Base-by-base conservation (phyloP, 1,140 invertebrate genomes). In the Alviniconcha marisindica region DNA sequence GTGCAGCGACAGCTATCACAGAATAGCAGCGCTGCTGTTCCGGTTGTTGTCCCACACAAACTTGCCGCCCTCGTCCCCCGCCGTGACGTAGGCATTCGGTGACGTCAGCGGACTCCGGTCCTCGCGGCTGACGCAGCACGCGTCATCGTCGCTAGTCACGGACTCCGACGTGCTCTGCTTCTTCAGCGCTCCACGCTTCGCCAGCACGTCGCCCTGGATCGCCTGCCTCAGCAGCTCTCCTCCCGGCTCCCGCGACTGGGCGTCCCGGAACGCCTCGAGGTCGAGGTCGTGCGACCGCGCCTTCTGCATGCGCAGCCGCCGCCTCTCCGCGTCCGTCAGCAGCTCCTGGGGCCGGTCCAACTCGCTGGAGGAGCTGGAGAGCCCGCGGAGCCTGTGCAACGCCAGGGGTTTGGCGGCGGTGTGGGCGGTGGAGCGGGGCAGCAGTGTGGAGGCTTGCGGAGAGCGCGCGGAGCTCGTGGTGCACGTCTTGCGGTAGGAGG, bases 401-500 rank as follows among this genome's bases (percentile, higher is more conserved):
- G 71, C 71, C 73, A 51, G 33, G 24, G 24, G 33, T 36, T 40
- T 36, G 77, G 48, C 14, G 77, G 48, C 18, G 77, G 48, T 80
- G 56, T 12, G 38, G 56, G 24, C 10, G 14, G 24, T 15, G 48
- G 33, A 24, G 1, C 18, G 18, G 48, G 77, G 18, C 3, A 73
- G 14, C 15, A 38, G 31, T 14, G 42, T 18, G 7, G 73, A 38
- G 10, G 73, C 24, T n/a, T 76, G 73, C n/a, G n/a, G n/a, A 14
- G 73, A 80, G 4, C 56, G 51, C n/a, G 36, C 40, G 56, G 56
- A 40, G 31, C 24, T 48, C 24, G 38, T 63, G 38, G 60, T n/a
- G 2, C 56, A 12, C 4, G 40, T 14, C 56, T 63, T 66, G 78
- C 78, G 78, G 78, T 63, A 80, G 40, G 78, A 80, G 24, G 78